Base-by-base conservation (phyloP, 2,113 vertebrate species). In the Cebidichthys violaceus region DNA sequence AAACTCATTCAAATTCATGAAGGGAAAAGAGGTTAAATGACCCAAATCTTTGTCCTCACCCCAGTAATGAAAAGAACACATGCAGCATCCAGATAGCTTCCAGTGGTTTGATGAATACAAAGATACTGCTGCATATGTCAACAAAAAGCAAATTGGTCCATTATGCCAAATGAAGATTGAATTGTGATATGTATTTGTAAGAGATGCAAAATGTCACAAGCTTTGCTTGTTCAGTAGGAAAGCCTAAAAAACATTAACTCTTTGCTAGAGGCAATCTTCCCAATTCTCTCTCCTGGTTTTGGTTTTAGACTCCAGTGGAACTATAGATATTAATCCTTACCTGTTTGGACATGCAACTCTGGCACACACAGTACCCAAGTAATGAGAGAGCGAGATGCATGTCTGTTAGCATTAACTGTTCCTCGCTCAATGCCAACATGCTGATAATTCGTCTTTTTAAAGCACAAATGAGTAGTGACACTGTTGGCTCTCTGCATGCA, bases 121-220 rank as follows among this genome's bases (percentile, higher is more conserved):
- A 92, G 94, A 94, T 93, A 94, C 24, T 54, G 86, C 47, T 86
- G 69, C 64, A 61, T 79, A 86, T 80, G 87, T 91, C 87, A 93
- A 93, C 92, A 93, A 70, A 92, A 80, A 83, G 88, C 86, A 89
- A 94, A 93, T 93, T 93, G 89, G 86, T 88, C 85, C 86, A 90
- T 93, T 88, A 87, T 90, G 90, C 69, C 64, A 84, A 89, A 91
- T 91, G 77, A 86, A 92, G 93, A 95, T 92, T 80, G 78, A 73
- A 80, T 79, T 69, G 81, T 65, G 90, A 93, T 93, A 92, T 77
- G 70, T 80, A 79, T 89, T 91, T 92, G 70, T 72, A 82, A 85
- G 50, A 89, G 75, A 84, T 76, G 85, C 71, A 39, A 60, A 65
- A 90, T 90, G 70, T 88, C 77, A 79, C 72, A 79, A 62, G 73